Base-by-base conservation (phyloP, 2,888 invertebrate species). In the Leptodirus hochenwartii region DNA sequence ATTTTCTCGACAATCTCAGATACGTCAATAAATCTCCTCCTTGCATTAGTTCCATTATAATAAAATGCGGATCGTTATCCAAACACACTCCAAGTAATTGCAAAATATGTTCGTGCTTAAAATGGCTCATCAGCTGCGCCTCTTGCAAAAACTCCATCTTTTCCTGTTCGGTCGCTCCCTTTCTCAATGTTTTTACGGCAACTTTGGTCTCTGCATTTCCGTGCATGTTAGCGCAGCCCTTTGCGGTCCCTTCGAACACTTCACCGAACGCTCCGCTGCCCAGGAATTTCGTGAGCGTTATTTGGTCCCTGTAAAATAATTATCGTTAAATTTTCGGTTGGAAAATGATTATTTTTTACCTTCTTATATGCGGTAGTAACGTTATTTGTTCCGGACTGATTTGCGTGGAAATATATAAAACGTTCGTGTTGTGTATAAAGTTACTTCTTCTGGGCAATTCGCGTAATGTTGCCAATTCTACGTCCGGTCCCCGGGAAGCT, bases 201-300 rank as follows among this genome's bases (percentile, higher is more conserved):
- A 93, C 88, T 46, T 76, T 74, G 11, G 70, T 76, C 33, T 71
- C 71, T 4, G 32, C 37, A 11, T 46, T 47, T 13, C 61, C 61
- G 17, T 58, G 61, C 4, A 64, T 64, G 29, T 66, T 66, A 8
- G 32, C 32, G 24, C 78, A 59, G 40, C 76, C 69, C 39, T 69
- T 66, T 0, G 87, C 82, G 35, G 78, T 64, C 1, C 95, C 96
- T 59, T 91, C 88, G 50, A 82, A 91, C 2, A 96, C 96, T 56
- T 95, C 91, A 1, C 96, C 96, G 47, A 96, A 98, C 1, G 93
- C 93, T 0, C 96, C 96, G 34, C 85, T 82, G 1, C 95, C 96
- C 30, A 98, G 62, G 50, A 90, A 87, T 47, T 84, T 84, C 9
- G 75, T 76, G 15, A 90, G 58, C 0, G 77, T 79, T 33, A 96